A percentile compares a stretch with the other conserved stretches of the same genome.
These are phyloP conservation scores for Steatocranus sp. DNA, from an alignment of 2,797 vertebrate species.

Conservation along the genomic window DNA sequence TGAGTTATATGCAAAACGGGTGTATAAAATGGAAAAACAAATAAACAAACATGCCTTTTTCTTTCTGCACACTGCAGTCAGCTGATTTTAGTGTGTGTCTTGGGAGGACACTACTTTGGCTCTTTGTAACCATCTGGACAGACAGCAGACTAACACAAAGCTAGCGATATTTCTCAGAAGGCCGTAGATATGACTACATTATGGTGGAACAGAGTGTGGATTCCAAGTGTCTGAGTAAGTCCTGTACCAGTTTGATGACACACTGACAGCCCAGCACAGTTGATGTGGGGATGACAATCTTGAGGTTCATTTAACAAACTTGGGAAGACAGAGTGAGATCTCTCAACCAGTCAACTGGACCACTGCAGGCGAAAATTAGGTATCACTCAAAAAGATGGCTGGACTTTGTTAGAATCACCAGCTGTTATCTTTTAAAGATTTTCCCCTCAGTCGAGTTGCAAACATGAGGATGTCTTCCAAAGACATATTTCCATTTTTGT, in stretches of 20 bases:
- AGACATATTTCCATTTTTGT: not conserved
- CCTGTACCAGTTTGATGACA: not conserved
- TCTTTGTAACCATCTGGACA: not conserved
- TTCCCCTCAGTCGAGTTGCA: not conserved
- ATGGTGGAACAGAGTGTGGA: not conserved
- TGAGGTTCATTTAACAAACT: not conserved
- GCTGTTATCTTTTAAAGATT: not conserved
- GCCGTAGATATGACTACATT: not conserved
- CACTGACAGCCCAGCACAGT: not conserved
- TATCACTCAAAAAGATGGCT: not conserved
- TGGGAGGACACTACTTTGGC: not conserved
- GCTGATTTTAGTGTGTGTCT: not conserved
- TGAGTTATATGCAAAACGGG: not conserved
- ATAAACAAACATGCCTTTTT: not conserved
- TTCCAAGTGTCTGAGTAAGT: not conserved
- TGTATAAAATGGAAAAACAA: not conserved
- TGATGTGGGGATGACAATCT: not conserved
- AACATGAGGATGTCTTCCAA: not conserved
- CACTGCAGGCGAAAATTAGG: not conserved
- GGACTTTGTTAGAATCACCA: not conserved
- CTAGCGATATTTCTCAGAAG: not conserved
- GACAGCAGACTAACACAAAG: not conserved
- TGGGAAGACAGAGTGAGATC: not conserved
- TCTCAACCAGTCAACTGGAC: not conserved
- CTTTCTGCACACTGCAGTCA: not conserved